Conservation (phyloP, 2,797 vertebrate species). For the Danionella dracula region DNA sequence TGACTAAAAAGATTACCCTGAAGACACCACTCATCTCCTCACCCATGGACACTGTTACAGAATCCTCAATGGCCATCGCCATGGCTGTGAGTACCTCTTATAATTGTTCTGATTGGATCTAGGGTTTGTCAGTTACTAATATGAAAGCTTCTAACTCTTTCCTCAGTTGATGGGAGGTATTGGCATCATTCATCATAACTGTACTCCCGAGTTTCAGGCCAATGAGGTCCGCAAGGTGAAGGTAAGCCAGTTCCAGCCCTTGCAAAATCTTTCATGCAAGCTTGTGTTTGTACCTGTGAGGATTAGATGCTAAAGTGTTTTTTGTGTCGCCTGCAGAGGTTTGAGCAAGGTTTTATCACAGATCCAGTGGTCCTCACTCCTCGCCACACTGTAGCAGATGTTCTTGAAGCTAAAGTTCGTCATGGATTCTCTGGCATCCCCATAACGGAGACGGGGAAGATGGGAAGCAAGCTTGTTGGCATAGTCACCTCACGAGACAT, state of each 20-base stretch:
- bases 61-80: constrained; percentile 91
- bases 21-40: constrained; percentile 90
- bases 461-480: constrained; percentile 88
- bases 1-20: constrained; percentile 87
- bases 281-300: background rate
- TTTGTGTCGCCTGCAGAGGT: constrained; percentile 67
- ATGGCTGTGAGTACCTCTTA: constrained; percentile 78
- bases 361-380: constrained; percentile 89
- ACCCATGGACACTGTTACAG: constrained; percentile 94
- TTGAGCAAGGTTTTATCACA: constrained; percentile 92
- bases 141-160: background rate
- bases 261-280: background rate
- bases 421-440: constrained; percentile 91
- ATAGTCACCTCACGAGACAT: constrained; percentile 91
- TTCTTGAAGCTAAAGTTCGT: constrained; percentile 82
- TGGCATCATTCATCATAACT: constrained; percentile 92
- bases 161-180: constrained; percentile 89
- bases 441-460: constrained; percentile 83
- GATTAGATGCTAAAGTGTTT: background rate
- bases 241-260: constrained; percentile 56
- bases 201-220: constrained; percentile 92
- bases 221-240: constrained; percentile 92
- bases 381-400: constrained; percentile 79
- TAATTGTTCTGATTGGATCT: background rate
- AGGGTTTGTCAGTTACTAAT: background rate